Base-by-base conservation (phyloP, 2,888 invertebrate species). In the Gymnoscelis rufifasciata region DNA sequence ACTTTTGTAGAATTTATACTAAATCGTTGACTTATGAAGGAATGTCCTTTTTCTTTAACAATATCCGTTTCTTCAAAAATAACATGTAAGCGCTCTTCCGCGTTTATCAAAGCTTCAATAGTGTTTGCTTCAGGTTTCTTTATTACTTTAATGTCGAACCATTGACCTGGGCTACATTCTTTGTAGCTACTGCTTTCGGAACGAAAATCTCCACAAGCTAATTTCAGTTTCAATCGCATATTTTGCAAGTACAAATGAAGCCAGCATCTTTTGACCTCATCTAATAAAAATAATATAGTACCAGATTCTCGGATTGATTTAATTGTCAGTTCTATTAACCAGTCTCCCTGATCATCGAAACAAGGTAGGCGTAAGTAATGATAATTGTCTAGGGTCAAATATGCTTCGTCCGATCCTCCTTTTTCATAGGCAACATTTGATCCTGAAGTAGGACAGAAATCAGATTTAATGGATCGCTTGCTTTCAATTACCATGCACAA, bases 351-450 rank as follows among this genome's bases (percentile, higher is more conserved):
- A 19, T 71, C 57, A 1, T 54, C 55, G 53, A 81, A 83, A 62
- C 88, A 88, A 1, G 88, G 82, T 29, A 84, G 46, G 28, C 82
- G 66, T 40, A 88, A 51, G 50, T 78, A 88, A 40, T 84, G 75
- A 28, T 74, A 79, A 40, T 74, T 64, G 24, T 72, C 63, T 2
- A 88, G 47, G 29, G 52, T 48, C 42, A 88, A 54, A 54, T 66
- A 84, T 0, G 78, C 83, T 74, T 89, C 89, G 30, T 78, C 79
- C 1, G 61, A 62, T 43, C 62, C 68, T 5, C 80, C 77, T 45
- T 73, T 76, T 53, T 87, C 80, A 46, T 83, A 88, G 7, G 73
- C 81, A 33, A 88, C 70, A 55, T 88, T 84, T 1, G 74, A 74
- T 43, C 70, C 74, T 28, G 65, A 60, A 15, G 41, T 69, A 1